Conservation (phyloP, 2,797 vertebrate genomes). For the Eidolon dupreanum region DNA sequence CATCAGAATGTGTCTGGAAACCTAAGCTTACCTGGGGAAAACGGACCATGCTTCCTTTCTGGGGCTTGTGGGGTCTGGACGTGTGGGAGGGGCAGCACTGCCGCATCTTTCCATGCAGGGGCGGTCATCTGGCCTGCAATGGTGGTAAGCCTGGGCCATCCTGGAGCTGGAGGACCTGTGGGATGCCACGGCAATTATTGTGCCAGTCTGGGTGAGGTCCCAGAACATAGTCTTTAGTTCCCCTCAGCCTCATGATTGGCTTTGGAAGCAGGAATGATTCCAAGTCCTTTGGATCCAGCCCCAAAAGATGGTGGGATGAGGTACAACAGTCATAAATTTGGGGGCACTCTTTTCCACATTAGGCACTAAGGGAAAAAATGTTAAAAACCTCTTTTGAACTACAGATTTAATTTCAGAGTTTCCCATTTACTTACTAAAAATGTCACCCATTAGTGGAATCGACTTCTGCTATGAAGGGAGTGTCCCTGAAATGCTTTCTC, state of each 20-base stretch:
- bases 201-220: neutral
- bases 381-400: neutral
- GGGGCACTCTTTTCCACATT: neutral
- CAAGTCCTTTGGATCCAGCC: neutral
- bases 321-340: neutral
- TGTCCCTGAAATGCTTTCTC: neutral
- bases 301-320: neutral
- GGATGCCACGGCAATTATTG: neutral
- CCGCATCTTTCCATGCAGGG: neutral
- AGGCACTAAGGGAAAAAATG: neutral
- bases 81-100: neutral
- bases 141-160: neutral
- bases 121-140: neutral
- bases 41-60: neutral
- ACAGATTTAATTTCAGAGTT: conserved; percentile 7
- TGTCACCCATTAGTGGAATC: neutral
- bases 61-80: neutral
- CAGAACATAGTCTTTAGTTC: neutral
- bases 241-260: neutral
- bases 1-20: neutral
- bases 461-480: neutral
- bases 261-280: conserved; percentile 6
- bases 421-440: conserved; percentile 12
- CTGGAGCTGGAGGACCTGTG: neutral
- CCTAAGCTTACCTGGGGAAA: neutral